These are phyloP conservation scores for Sialis fuliginosa DNA, from an alignment of 2,888 invertebrate genomes.

Conservation along the genomic window DNA sequence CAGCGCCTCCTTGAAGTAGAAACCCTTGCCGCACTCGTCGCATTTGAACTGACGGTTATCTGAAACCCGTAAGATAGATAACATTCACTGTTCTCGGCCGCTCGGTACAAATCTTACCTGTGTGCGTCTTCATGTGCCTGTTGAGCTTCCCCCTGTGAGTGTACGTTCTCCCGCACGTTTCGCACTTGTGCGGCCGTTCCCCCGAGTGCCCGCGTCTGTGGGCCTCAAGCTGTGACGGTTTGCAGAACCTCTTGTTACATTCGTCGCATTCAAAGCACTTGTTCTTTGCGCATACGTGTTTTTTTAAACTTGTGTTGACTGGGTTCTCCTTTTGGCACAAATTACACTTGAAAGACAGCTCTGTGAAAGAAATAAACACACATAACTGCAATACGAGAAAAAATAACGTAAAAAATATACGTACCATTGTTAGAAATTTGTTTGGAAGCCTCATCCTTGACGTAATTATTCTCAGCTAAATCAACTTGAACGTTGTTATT, in stretches of 20 bases:
- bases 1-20: slow-evolving; percentile 37
- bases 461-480: background rate
- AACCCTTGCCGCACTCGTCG: slow-evolving; percentile 38
- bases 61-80: too few species aligned
- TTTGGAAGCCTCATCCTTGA: background rate
- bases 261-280: slow-evolving; percentile 23
- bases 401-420: background rate
- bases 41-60: slow-evolving; percentile 37
- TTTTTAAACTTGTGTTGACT: too few species aligned
- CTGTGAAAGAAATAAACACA: background rate
- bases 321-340: too few species aligned
- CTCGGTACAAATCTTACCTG: slow-evolving; percentile 17
- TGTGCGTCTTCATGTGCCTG: slow-evolving; percentile 49
- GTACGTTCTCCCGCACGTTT: slow-evolving; percentile 47
- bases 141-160: slow-evolving; percentile 50
- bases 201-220: slow-evolving; percentile 50
- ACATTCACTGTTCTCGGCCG: slow-evolving; percentile 4
- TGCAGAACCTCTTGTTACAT: slow-evolving; percentile 44
- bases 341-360: too few species aligned
- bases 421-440: slow-evolving; percentile 8
- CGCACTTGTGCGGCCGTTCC: slow-evolving; percentile 39
- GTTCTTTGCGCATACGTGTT: too few species aligned
- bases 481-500: background rate
- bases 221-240: slow-evolving; percentile 53
- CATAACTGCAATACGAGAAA: background rate